These are phyloP conservation scores for Drosophila yooni DNA, from an alignment of 2,888 invertebrate genomes.

Conservation along the genomic window DNA sequence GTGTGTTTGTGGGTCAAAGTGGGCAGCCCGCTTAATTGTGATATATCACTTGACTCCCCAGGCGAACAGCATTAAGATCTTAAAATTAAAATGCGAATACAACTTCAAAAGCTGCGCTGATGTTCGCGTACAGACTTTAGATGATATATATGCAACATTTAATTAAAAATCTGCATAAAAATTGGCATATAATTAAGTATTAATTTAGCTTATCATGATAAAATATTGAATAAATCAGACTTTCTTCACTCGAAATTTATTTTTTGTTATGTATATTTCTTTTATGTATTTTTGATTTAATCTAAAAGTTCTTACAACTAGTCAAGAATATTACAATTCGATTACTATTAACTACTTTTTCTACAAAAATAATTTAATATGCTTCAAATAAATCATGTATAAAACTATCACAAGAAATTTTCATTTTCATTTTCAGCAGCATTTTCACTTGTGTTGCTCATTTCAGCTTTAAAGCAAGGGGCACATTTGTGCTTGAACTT, in stretches of 20 bases:
- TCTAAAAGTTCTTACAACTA: not conserved
- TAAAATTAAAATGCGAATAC: no score
- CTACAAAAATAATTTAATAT: not conserved
- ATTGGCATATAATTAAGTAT: not conserved
- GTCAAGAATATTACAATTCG: not conserved
- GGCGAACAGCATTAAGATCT: conserved; percentile 45
- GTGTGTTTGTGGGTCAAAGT: conserved; percentile 66
- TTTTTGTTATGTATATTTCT: rapidly evolving
- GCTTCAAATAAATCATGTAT: not conserved
- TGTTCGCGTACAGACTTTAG: not conserved
- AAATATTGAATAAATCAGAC: not conserved
- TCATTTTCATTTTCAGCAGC: not conserved
- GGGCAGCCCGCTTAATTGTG: conserved; percentile 68
- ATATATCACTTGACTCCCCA: conserved; percentile 64
- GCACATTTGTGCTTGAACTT: conserved; percentile 3
- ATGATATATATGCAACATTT: not conserved
- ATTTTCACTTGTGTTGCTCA: no score
- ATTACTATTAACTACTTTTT: not conserved
- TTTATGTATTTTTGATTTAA: not conserved
- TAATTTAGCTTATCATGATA: not conserved
- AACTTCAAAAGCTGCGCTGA: conserved; percentile 33
- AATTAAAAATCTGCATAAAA: not conserved
- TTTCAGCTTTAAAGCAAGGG: conserved; percentile 16
- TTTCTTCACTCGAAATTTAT: not conserved
- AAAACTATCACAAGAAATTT: not conserved